These are phyloP conservation scores for Drosophila pandora DNA, from an alignment of 1,140 invertebrate genomes.

Conservation along the genomic window DNA sequence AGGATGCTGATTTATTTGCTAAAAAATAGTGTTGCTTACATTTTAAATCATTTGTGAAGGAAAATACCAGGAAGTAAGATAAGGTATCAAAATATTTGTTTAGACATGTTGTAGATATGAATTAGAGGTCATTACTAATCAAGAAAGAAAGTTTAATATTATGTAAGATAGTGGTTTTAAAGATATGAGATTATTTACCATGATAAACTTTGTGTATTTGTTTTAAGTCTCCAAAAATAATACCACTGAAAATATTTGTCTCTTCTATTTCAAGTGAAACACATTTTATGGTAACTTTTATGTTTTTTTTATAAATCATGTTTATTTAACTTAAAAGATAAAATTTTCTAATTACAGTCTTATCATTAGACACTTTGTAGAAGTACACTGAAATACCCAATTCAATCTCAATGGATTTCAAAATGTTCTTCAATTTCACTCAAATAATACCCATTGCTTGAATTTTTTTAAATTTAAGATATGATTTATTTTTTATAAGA, in stretches of 20 bases:
- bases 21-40: slow-evolving; percentile 1
- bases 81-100: slow-evolving; percentile 2
- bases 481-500: neutral
- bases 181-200: neutral
- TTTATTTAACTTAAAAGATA: neutral
- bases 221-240: neutral
- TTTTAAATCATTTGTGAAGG: neutral
- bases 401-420: too few species aligned
- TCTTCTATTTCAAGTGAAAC: too few species aligned
- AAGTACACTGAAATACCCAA: too few species aligned
- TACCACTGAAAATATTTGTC: too few species aligned
- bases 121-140: neutral
- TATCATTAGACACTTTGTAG: too few species aligned
- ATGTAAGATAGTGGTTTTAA: neutral
- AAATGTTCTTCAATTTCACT: too few species aligned
- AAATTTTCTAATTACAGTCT: too few species aligned
- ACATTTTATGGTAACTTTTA: neutral
- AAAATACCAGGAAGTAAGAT: neutral
- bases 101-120: neutral
- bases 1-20: slow-evolving; percentile 3
- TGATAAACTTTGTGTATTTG: neutral
- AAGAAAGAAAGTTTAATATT: neutral
- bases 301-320: neutral
- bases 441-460: too few species aligned
- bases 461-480: too few species aligned